A percentile compares a stretch with the other conserved stretches of the same genome.
Conservation (phyloP, 2,113 vertebrate species). For the Chlamydotis undulata region DNA sequence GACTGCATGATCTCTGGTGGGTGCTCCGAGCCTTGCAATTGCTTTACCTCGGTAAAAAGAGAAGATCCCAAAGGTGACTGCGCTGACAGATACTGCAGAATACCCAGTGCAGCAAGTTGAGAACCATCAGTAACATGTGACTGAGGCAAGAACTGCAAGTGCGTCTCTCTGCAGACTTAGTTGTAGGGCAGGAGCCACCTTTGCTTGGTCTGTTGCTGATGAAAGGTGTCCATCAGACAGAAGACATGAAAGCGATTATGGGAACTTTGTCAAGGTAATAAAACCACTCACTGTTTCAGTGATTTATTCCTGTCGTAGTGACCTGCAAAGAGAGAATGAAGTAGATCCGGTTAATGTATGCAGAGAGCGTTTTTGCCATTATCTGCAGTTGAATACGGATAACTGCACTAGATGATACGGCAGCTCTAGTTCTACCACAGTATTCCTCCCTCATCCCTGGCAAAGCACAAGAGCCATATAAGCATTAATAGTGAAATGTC, state of each 20-base stretch:
- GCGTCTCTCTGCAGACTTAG: neutral
- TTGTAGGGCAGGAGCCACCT: neutral
- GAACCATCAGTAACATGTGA: neutral
- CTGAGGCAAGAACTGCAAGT: neutral
- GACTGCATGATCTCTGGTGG: neutral
- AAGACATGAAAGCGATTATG: neutral
- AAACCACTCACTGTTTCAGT: neutral
- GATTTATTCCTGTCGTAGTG: neutral
- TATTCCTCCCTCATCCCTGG: neutral
- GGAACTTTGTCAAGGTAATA: neutral
- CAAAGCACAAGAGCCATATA: neutral
- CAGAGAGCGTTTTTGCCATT: neutral
- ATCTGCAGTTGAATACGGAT: neutral
- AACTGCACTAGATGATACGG: neutral
- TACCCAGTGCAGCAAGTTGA: neutral
- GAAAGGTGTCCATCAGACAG: neutral
- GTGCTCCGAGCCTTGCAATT: neutral
- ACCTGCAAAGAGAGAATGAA: neutral
- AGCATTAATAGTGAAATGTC: neutral
- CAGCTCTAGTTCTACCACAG: neutral
- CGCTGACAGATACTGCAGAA: neutral
- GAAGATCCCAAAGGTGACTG: neutral
- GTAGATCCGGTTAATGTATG: neutral
- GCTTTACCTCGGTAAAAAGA: neutral
- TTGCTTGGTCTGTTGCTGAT: neutral